These are phyloP conservation scores for Pelecanus crispus DNA, from an alignment of 2,113 vertebrate genomes.

Conservation along the genomic window DNA sequence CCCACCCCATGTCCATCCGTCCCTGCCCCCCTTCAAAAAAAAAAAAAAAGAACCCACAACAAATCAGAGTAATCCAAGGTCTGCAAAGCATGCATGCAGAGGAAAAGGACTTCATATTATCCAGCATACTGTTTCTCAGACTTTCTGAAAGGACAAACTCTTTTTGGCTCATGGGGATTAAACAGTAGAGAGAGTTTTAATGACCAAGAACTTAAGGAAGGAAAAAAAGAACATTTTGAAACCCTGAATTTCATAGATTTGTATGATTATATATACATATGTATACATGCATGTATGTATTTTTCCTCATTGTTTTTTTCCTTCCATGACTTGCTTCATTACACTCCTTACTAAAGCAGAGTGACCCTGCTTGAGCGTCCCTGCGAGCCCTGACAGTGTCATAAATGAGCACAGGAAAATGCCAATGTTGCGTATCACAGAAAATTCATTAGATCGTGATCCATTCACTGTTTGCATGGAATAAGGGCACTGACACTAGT, in stretches of 20 bases:
- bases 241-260: background rate
- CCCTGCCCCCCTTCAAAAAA: rapidly evolving
- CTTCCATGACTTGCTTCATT: background rate
- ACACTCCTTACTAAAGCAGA: background rate
- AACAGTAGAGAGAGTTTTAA: background rate
- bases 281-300: background rate
- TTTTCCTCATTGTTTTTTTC: background rate
- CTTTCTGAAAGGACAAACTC: background rate
- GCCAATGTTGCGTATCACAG: background rate
- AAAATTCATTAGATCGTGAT: background rate
- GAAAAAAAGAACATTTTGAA: background rate
- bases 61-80: background rate
- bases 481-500: background rate
- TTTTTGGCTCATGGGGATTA: background rate
- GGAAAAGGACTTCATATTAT: background rate
- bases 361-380: background rate
- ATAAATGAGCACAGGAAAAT: background rate
- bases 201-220: background rate
- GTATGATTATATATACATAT: background rate
- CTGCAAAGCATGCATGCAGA: background rate
- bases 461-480: background rate
- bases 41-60: background rate
- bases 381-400: background rate
- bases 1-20: rapidly evolving
- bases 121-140: background rate